Evolutionary conservation across 1,140 invertebrate genomes (phyloP).

Genomic region (Calephelis virginiensis): DNA sequence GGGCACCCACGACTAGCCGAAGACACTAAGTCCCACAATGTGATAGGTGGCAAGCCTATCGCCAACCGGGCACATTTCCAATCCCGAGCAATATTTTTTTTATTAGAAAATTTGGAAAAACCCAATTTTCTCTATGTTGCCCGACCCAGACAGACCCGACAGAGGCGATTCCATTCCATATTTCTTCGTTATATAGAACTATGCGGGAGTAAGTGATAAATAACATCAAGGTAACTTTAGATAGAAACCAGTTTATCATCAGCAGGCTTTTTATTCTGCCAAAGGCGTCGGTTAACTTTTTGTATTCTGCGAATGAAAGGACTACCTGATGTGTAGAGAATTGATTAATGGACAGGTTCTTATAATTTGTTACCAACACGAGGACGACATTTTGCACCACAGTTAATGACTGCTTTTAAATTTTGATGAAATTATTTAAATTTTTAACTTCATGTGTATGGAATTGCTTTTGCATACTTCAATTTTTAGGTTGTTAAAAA

Average conservation of each 20-base stretch:
- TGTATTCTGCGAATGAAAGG: constrained; percentile 11
- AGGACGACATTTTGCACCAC: constrained; percentile 1
- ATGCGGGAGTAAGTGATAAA: background rate
- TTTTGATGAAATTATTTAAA: background rate
- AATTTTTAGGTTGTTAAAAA: constrained; percentile 28
- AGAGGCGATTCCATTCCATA: background rate
- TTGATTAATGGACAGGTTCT: constrained; percentile 11
- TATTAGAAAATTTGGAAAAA: too few relatives aligned
- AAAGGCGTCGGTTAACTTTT: constrained; percentile 10
- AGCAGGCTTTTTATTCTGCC: constrained; percentile 1
- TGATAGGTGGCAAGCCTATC: too few relatives aligned
- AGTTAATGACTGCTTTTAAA: background rate
- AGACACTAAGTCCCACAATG: too few relatives aligned
- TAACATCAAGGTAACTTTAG: background rate
- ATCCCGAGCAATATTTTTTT: too few relatives aligned
- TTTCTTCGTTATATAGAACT: constrained; percentile 4
- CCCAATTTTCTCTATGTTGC: too few relatives aligned
- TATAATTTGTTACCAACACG: constrained; percentile 7
- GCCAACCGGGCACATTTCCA: too few relatives aligned
- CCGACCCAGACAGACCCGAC: too few relatives aligned
- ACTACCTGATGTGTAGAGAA: constrained; percentile 14
- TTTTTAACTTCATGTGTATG: background rate
- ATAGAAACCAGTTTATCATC: constrained; percentile 13
- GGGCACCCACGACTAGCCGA: too few relatives aligned
- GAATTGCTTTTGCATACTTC: too few relatives aligned